phyloP scores from a whole-genome alignment of 2,113 vertebrate species.

The Rhadina sibilatrix region DNA sequence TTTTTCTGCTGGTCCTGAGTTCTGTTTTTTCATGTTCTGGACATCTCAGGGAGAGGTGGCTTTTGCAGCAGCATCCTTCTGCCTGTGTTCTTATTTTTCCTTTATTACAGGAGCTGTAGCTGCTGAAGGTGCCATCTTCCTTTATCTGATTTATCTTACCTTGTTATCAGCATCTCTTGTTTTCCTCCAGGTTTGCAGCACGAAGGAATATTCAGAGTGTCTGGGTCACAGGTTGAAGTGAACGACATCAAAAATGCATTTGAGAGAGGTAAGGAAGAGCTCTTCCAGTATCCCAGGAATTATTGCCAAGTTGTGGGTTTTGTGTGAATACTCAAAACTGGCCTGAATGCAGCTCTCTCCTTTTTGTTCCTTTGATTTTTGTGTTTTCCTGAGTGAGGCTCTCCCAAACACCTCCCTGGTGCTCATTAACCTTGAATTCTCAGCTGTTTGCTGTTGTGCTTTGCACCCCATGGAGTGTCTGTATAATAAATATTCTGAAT shows the following conservation, averaged over 20 bases:
- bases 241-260: conserved; percentile 99
- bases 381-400: background rate
- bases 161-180: background rate
- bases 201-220: conserved; percentile 96
- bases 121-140: background rate
- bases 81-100: background rate
- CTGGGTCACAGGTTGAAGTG: conserved; percentile 97
- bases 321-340: background rate
- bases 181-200: conserved; percentile 86
- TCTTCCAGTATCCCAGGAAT: background rate
- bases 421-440: background rate
- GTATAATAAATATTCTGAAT: background rate
- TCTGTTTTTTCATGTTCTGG: background rate
- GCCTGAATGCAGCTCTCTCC: background rate
- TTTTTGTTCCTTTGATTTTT: background rate
- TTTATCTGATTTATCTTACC: background rate
- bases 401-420: background rate
- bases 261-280: conserved; percentile 86
- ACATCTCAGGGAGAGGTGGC: background rate
- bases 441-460: background rate
- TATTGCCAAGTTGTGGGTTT: background rate
- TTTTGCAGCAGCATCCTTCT: background rate
- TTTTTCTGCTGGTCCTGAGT: background rate
- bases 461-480: background rate
- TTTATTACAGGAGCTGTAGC: background rate